phyloP scores from a whole-genome alignment of 2,797 vertebrate genomes.

The Catharus ustulatus region DNA sequence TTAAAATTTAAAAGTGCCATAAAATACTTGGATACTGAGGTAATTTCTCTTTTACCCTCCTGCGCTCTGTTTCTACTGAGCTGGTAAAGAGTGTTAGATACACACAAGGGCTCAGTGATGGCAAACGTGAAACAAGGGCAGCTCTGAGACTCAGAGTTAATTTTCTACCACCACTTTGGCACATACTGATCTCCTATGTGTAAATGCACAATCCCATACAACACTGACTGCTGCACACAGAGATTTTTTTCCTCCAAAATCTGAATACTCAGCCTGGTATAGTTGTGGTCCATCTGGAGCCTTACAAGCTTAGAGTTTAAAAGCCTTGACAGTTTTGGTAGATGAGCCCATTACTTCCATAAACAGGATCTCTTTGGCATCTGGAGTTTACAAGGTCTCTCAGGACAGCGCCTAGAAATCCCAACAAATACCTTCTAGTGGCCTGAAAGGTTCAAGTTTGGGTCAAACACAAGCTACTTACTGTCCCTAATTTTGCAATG shows the following conservation, averaged over 20 bases:
- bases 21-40: not conserved
- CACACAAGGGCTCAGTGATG: not conserved
- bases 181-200: fast-evolving
- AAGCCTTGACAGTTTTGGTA: not conserved
- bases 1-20: not conserved
- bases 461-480: not conserved
- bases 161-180: not conserved
- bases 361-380: not conserved
- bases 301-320: not conserved
- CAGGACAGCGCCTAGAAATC: slow-evolving; percentile 7
- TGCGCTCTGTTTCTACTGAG: not conserved
- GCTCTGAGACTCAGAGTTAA: not conserved
- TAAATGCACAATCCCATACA: not conserved
- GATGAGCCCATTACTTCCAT: slow-evolving; percentile 11
- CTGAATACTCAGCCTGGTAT: not conserved
- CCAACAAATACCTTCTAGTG: not conserved
- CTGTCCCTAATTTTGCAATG: slow-evolving; percentile 3
- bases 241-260: not conserved
- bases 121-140: not conserved
- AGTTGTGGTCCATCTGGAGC: not conserved
- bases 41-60: not conserved
- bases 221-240: not conserved
- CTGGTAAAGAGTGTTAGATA: not conserved
- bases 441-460: not conserved
- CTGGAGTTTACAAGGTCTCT: not conserved